These are phyloP conservation scores for Callocephalon fimbriatum DNA, from an alignment of 2,113 vertebrate species.

Conservation along the genomic window DNA sequence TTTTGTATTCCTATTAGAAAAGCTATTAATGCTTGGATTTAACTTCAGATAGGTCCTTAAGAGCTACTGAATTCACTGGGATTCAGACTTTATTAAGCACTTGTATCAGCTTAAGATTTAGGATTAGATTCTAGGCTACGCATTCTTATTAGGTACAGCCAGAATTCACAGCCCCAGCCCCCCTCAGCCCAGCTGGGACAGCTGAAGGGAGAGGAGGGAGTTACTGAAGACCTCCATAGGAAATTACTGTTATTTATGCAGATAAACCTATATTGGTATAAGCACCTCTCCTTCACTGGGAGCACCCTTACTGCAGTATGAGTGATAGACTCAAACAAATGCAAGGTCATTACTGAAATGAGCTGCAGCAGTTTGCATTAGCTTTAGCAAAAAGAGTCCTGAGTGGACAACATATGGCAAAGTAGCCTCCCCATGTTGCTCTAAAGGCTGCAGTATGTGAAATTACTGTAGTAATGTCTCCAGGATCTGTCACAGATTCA, in stretches of 20 bases:
- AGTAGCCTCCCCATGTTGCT: fast-evolving
- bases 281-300: neutral
- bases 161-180: neutral
- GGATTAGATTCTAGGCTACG: neutral
- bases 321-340: neutral
- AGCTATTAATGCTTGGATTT: neutral
- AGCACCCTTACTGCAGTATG: neutral
- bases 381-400: neutral
- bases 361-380: neutral
- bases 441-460: neutral
- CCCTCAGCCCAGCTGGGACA: neutral
- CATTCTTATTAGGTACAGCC: neutral
- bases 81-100: neutral
- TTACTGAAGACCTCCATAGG: neutral
- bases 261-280: neutral
- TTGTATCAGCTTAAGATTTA: neutral
- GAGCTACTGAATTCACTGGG: neutral
- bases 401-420: neutral
- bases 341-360: neutral
- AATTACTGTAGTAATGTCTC: neutral
- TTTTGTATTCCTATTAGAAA: neutral
- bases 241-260: neutral
- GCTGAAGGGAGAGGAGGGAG: neutral
- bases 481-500: neutral
- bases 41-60: neutral